Evolutionary conservation across 2,888 invertebrate species (phyloP).

Genomic region (Seira musarum): DNA sequence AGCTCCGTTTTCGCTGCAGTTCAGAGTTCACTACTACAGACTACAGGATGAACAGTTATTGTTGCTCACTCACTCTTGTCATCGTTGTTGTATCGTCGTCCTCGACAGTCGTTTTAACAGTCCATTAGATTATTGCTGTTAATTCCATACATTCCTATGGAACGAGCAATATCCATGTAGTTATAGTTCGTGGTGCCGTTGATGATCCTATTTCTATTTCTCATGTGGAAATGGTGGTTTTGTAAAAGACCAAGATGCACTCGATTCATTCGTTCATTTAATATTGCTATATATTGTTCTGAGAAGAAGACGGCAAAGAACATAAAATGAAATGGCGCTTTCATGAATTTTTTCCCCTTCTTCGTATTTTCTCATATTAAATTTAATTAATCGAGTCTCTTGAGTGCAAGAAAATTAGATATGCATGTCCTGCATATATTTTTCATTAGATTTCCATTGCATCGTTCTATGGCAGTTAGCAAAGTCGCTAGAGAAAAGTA

Average conservation of each 20-base stretch:
- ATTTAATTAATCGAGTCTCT: conserved; percentile 69
- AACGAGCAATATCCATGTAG: too few species aligned
- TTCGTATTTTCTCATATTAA: conserved; percentile 61
- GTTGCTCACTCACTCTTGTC: too few species aligned
- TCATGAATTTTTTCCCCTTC: background rate
- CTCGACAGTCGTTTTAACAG: conserved; percentile 12
- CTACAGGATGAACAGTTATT: background rate
- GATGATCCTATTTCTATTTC: too few species aligned
- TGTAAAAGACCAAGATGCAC: too few species aligned
- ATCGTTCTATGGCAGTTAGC: conserved; percentile 19
- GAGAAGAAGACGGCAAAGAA: too few species aligned
- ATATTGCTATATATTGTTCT: too few species aligned
- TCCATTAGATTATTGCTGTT: background rate
- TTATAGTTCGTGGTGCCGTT: too few species aligned
- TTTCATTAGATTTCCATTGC: conserved; percentile 40
- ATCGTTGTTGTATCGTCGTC: conserved; percentile 11
- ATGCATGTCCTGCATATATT: conserved; percentile 57
- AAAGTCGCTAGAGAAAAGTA: background rate
- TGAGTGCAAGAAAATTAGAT: conserved; percentile 64
- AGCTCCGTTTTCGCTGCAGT: background rate
- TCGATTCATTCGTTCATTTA: too few species aligned
- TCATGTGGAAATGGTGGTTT: too few species aligned
- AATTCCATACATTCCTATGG: too few species aligned
- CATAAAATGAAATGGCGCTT: too few species aligned
- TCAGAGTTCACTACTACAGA: too few species aligned